A percentile compares a stretch with the other conserved stretches of the same genome.
These are phyloP conservation scores for Mactromeris polynyma DNA, from an alignment of 2,888 invertebrate species.

Conservation along the genomic window DNA sequence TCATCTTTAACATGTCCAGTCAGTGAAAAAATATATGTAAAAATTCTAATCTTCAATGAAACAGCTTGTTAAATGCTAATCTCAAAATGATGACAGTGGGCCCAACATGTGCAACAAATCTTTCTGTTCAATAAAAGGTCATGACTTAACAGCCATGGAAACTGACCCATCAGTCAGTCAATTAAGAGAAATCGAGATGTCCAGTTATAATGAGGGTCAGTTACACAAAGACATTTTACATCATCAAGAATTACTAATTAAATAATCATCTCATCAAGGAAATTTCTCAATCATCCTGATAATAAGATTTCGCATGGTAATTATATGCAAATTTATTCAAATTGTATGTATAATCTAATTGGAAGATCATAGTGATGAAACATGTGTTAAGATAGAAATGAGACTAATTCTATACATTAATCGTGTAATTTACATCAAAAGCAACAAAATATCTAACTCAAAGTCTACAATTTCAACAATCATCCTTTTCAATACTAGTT, in stretches of 20 bases:
- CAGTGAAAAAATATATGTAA: neutral
- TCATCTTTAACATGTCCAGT: slow-evolving; percentile 5
- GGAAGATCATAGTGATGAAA: slow-evolving; percentile 21
- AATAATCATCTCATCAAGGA: slow-evolving; percentile 42
- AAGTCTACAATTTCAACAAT: neutral
- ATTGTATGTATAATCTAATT: slow-evolving; percentile 40
- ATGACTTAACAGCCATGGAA: neutral
- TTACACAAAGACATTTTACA: slow-evolving; percentile 36
- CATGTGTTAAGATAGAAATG: neutral
- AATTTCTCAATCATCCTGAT: slow-evolving; percentile 3
- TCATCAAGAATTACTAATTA: slow-evolving; percentile 31
- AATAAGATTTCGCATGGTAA: slow-evolving; percentile 28
- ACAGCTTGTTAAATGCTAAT: neutral
- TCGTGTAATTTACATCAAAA: slow-evolving; percentile 9
- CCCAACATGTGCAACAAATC: neutral
- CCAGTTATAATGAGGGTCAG: slow-evolving; percentile 18
- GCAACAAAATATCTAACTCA: neutral
- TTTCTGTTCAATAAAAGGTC: slow-evolving; percentile 1
- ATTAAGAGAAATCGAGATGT: neutral
- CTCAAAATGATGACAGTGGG: neutral
- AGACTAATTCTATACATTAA: neutral
- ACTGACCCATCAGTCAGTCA: neutral
- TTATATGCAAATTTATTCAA: slow-evolving; percentile 55
- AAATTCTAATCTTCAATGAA: neutral
- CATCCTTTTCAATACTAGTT: neutral